A percentile compares a stretch with the other conserved stretches of the same genome.
These are phyloP conservation scores for Eucidaris tribuloides DNA, from an alignment of 35 echinoderm and acorn worm species.

Conservation along the genomic window DNA sequence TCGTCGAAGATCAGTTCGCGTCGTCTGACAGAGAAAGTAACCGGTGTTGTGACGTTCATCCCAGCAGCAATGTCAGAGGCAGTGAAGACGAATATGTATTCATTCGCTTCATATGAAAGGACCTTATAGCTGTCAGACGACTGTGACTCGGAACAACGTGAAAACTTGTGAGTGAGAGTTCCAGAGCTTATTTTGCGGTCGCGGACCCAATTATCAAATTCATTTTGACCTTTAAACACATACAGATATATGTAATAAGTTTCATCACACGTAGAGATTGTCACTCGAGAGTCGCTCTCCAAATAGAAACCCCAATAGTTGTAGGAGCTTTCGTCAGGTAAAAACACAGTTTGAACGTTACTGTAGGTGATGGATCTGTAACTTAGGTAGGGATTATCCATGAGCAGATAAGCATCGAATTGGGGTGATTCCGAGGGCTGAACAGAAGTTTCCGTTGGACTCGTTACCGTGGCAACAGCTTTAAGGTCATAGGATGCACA, in stretches of 20 bases:
- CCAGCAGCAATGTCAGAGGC: no score
- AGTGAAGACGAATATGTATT: no score
- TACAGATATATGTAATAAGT: no score
- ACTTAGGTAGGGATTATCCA: background rate
- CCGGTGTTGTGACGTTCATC: background rate
- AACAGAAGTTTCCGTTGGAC: background rate
- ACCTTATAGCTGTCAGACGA: no score
- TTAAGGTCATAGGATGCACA: background rate
- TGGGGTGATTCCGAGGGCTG: background rate
- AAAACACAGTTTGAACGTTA: background rate
- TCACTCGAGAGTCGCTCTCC: background rate
- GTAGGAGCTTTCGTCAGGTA: background rate
- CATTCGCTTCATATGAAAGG: no score
- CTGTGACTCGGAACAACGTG: no score
- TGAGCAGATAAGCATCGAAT: background rate
- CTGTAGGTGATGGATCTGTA: background rate
- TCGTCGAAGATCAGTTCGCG: background rate
- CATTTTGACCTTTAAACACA: no score
- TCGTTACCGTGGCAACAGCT: background rate
- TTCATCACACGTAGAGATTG: background rate
- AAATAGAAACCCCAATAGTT: constrained; percentile 4
- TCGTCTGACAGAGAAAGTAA: background rate
- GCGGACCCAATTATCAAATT: no score
- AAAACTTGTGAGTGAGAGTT: no score
- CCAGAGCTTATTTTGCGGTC: no score